These are phyloP conservation scores for Drosophila funebris DNA, from an alignment of 1,140 invertebrate genomes.

Conservation along the genomic window DNA sequence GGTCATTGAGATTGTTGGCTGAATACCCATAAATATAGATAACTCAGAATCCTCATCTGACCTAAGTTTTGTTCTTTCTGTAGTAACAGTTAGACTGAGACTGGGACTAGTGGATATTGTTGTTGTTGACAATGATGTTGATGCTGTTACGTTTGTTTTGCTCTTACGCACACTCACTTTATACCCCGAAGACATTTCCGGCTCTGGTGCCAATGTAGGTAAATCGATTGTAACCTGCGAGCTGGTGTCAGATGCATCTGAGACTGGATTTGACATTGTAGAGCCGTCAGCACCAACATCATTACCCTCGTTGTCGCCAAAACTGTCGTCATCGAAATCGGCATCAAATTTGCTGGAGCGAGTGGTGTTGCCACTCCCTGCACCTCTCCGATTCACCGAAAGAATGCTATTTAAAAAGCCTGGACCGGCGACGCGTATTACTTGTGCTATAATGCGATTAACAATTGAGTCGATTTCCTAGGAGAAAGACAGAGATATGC, in stretches of 20 bases:
- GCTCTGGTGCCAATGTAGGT: slow-evolving; percentile 84
- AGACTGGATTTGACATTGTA: slow-evolving; percentile 52
- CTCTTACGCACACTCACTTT: slow-evolving; percentile 74
- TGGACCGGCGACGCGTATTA: slow-evolving; percentile 88
- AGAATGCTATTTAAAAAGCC: slow-evolving; percentile 85
- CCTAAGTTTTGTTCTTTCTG: slow-evolving; percentile 1
- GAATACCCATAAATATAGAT: slow-evolving; percentile 41
- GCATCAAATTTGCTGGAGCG: slow-evolving; percentile 62
- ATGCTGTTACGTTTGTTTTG: slow-evolving; percentile 36
- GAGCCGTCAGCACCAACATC: slow-evolving; percentile 13
- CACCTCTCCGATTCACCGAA: slow-evolving; percentile 65
- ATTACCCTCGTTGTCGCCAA: slow-evolving; percentile 61
- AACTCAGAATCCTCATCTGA: slow-evolving; percentile 19
- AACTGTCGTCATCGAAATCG: slow-evolving; percentile 73
- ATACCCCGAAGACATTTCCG: slow-evolving; percentile 14
- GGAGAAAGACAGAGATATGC: slow-evolving; percentile 17
- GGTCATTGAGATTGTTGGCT: slow-evolving; percentile 34
- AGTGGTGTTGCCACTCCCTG: slow-evolving; percentile 53
- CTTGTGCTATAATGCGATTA: slow-evolving; percentile 88
- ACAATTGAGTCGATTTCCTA: slow-evolving; percentile 92
- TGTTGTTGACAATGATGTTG: slow-evolving; percentile 37
- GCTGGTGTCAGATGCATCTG: slow-evolving; percentile 13
- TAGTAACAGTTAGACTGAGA: slow-evolving; percentile 10
- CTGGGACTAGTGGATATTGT: slow-evolving; percentile 40
- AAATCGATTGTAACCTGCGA: slow-evolving; percentile 83